A percentile compares a stretch with the other conserved stretches of the same genome.
These are phyloP conservation scores for Diphyllodes magnificus DNA, from an alignment of 2,113 vertebrate species.

Conservation along the genomic window DNA sequence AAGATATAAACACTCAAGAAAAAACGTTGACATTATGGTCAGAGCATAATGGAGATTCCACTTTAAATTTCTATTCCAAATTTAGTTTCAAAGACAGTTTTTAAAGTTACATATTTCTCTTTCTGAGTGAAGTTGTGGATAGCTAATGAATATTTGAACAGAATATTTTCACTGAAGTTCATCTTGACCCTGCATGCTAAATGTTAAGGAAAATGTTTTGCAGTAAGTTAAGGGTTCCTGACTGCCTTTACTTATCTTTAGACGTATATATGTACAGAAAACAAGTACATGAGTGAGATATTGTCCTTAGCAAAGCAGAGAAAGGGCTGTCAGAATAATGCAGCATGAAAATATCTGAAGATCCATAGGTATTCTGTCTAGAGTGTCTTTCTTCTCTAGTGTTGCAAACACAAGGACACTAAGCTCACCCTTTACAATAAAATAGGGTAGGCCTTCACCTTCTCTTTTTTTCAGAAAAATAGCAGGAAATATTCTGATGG, in stretches of 20 bases:
- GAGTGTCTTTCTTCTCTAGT: background rate
- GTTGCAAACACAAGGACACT: background rate
- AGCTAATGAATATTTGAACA: background rate
- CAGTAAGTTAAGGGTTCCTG: background rate
- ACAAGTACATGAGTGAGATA: background rate
- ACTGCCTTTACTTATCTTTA: background rate
- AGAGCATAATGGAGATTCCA: background rate
- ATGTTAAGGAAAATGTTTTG: background rate
- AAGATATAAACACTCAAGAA: background rate
- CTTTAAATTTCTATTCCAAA: background rate
- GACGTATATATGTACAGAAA: background rate
- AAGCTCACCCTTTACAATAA: background rate
- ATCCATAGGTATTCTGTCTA: background rate
- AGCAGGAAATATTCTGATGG: background rate
- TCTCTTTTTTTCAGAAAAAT: background rate
- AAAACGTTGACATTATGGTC: background rate
- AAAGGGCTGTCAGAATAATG: background rate
- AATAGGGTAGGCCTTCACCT: accelerated
- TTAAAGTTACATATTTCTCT: background rate
- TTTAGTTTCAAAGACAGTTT: background rate
- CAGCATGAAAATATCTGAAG: background rate
- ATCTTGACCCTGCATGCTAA: background rate
- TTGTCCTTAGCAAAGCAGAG: background rate
- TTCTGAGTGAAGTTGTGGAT: background rate
- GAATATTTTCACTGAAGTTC: background rate